A percentile compares a stretch with the other conserved stretches of the same genome.
Conservation (phyloP, 2,888 invertebrate genomes). For the Yponomeuta evonymella region DNA sequence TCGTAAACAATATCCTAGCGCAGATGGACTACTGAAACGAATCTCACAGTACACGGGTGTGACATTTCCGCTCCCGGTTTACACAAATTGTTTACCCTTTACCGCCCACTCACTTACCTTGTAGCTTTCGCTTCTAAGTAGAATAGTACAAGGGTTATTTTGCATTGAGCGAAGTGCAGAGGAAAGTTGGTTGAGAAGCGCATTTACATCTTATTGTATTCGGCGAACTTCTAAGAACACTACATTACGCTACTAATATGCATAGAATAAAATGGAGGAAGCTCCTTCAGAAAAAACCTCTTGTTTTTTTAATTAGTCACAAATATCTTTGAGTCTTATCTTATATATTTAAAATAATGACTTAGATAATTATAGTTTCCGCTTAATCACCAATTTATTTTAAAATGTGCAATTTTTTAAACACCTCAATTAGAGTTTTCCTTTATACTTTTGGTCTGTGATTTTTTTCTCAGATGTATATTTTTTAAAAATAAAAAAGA, state of each 20-base stretch:
- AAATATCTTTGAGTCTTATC: too few species aligned
- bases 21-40: not conserved
- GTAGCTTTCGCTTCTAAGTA: not conserved
- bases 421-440: too few species aligned
- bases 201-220: slow-evolving; percentile 37
- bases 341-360: too few species aligned
- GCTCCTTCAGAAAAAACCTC: too few species aligned
- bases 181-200: slow-evolving; percentile 17
- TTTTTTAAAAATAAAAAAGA: too few species aligned
- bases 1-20: not conserved
- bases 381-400: too few species aligned
- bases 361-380: too few species aligned
- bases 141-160: not conserved
- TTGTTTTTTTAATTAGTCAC: too few species aligned
- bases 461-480: too few species aligned
- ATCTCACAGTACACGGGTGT: slow-evolving; percentile 7
- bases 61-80: slow-evolving; percentile 10
- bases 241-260: slow-evolving; percentile 60
- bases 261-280: slow-evolving; percentile 23
- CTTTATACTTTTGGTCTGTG: too few species aligned
- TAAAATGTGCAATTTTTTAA: too few species aligned
- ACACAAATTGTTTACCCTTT: not conserved
- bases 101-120: not conserved
- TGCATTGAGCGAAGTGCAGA: not conserved
- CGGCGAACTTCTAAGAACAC: slow-evolving; percentile 49